Evolutionary conservation across 1,140 invertebrate genomes (phyloP).

Genomic region (Phymorhynchus buccinoides): DNA sequence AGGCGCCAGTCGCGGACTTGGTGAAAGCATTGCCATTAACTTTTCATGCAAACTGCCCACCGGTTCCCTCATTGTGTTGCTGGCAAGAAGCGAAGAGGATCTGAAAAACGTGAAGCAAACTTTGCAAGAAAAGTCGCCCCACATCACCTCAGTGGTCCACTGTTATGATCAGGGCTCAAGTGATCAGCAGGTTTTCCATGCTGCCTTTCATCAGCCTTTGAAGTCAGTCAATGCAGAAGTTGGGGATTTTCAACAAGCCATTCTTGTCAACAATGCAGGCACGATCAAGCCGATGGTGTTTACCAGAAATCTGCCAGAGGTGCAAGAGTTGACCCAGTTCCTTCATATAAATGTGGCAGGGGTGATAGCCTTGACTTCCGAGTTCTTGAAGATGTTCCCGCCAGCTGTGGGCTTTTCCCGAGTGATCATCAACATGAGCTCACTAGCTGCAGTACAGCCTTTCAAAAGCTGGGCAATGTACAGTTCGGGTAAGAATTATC

Average conservation of each 20-base stretch:
- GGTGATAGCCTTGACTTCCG: slow-evolving; percentile 83
- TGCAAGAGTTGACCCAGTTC: slow-evolving; percentile 75
- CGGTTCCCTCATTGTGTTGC: slow-evolving; percentile 82
- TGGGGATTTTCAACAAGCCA: slow-evolving; percentile 78
- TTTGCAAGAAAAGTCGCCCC: slow-evolving; percentile 61
- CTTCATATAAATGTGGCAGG: slow-evolving; percentile 87
- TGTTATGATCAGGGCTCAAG: slow-evolving; percentile 70
- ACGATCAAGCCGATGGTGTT: slow-evolving; percentile 81
- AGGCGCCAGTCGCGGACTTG: slow-evolving; percentile 91
- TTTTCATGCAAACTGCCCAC: slow-evolving; percentile 78
- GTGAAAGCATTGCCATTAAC: slow-evolving; percentile 82
- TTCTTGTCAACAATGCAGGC: slow-evolving; percentile 93
- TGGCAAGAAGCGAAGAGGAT: slow-evolving; percentile 80
- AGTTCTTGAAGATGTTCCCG: slow-evolving; percentile 80
- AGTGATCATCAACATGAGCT: slow-evolving; percentile 90
- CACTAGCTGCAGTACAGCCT: slow-evolving; percentile 84
- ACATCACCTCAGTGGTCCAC: slow-evolving; percentile 51
- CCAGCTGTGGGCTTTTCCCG: slow-evolving; percentile 71
- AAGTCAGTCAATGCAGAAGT: slow-evolving; percentile 61
- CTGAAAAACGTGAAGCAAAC: slow-evolving; percentile 78
- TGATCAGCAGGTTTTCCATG: slow-evolving; percentile 65
- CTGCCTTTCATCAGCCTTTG: slow-evolving; percentile 71
- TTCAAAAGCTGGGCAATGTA: slow-evolving; percentile 86
- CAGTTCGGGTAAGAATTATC: slow-evolving; percentile 80
- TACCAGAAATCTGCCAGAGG: slow-evolving; percentile 76